Base-by-base conservation (phyloP, 2,113 vertebrate species). In the Vulpes vulpes region DNA sequence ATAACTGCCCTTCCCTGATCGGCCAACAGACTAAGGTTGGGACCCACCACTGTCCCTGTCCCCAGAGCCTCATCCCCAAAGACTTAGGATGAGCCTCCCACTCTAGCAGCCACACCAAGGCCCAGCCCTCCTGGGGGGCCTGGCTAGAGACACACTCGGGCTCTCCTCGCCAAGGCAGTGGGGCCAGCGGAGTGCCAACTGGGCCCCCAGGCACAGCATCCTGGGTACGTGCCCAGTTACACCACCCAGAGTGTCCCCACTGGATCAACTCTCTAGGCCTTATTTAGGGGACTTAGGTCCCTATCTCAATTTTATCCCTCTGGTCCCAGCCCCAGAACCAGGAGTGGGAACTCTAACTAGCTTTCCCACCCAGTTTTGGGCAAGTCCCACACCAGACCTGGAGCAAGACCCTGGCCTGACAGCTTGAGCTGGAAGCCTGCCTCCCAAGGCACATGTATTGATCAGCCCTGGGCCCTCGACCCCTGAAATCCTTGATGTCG, bases 251-350 rank as follows among this genome's bases (percentile, higher is more conserved):
- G 16, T 38, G 23, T n/a, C 16, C 87, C 43, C n/a, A 10, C 53
- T 11, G 15, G 9, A 19, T 67, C 71, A 9, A 38, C 89, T 62
- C 53, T 62, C 73, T 65, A 91, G 89, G 83, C 97, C 97, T 98
- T 95, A 95, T 94, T 35, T 79, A 79, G 93, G 82, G 87, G 43
- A 57, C 59, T 67, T 62, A 38, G 15, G 57, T 60, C 43, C 81
- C 38, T 60, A 64, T 82, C 74, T 78, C 10, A 9, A 6, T 87
- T 59, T 35, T 83, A 71, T 22, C 87, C 49, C 84, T 71, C 59
- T 55, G 74, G 71, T 32, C 67, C 82, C 85, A 93, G n/a, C 25
- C 95, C 85, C 67, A 60, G 73, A 95, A 87, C 69, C 59, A 22
- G 53, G 71, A 85, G 51, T 43, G 16, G 60, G 71, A 85, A 82